Base-by-base conservation (phyloP, 30 jellyfish, hydroid and myxozoan genomes). In the Hydractinia symbiolongicarpus region DNA sequence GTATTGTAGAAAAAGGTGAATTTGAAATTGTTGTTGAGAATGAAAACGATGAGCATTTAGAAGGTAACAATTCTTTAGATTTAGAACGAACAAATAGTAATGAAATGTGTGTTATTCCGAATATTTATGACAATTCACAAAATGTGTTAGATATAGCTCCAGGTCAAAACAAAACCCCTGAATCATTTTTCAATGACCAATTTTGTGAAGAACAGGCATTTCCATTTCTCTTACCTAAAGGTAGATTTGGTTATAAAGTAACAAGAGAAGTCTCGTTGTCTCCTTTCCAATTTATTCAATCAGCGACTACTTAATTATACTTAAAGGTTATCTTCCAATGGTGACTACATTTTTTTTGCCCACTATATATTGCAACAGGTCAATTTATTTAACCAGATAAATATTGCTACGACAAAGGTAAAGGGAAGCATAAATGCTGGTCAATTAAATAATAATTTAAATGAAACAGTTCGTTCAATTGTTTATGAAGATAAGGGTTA, bases 331-430 rank as follows among this genome's bases (percentile, higher is more conserved):
- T 16, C 78, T 1, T 67, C 78, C 21, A 21, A 20, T 21, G 52
- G 52, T 13, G 78, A 67, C 50, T 67, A 67, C 50, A 67, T 67
- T 13, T 67, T 1, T 4, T 15, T 13, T 67, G 78, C 78, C 50
- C 51, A 21, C 21, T 67, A 15, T 67, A 49, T 20, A 0, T 10
- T 67, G 19, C 78, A 67, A 21, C 78, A 67, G 21, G 14, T 67
- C 14, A 67, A 21, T 10, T 21, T 67, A 67, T 67, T 21, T 10
- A 67, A 67, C 21, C 78, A 67, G 51, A 67, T 67, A 13, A 67
- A 67, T 67, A 67, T 67, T 13, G 78, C 78, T 13, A 67, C 51
- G 19, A 67, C 19, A 67, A 67, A 67, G 50, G 78, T 67, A 13
- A 13, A 15, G 11, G 78, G 52, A 10, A 67, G 51, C 21, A 10